Evolutionary conservation across 2,113 vertebrate species (phyloP), one percentile per base, ranked within the genome.

Genomic region (Scolopax mira): DNA sequence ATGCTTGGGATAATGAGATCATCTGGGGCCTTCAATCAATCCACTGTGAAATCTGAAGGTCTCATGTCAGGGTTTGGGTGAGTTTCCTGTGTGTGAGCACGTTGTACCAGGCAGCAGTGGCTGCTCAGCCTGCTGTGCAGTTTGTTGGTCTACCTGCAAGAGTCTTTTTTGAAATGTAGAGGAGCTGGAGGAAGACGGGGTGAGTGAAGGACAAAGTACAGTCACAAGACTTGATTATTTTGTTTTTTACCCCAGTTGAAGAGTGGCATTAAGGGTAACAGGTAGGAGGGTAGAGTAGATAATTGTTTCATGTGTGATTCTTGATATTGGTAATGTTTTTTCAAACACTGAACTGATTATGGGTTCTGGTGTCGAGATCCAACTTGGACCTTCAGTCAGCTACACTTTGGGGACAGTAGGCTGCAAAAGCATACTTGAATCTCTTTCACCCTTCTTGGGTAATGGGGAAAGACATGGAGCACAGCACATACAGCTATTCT

Each of bases 401-500:
- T 35, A 1, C 0, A 0, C 46, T 65, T 46, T 54, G 21, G 17
- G 31, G 39, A 33, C 33, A 9, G 2, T 1, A 3, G 74, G 44
- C 49, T 94, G 33, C 28, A 31, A 67, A 83, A 83, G 27, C 48
- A 13, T 7, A 1, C 27, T 81, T 0, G 0, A 8, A 14, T 61
- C 46, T 88, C 71, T 57, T 67, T 84, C 13, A n/a, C 28, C 8
- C 27, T 64, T 81, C 55, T 35, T 74, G 37, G 3, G 12, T 58
- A 7, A 24, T 39, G 39, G 25, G 67, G 37, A 78, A 73, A 28
- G 74, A 23, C 28, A 19, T 0, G 8, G 4, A 54, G 44, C 10
- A 6, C 37, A 61, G 37, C 39, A 51, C 22, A 27, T 30, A 6
- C 8, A 46, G 71, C 37, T 71, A 2, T 79, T 73, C 31, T 49